Evolutionary conservation across 2,113 vertebrate genomes (phyloP).

Genomic region (Ranitomeya imitator): DNA sequence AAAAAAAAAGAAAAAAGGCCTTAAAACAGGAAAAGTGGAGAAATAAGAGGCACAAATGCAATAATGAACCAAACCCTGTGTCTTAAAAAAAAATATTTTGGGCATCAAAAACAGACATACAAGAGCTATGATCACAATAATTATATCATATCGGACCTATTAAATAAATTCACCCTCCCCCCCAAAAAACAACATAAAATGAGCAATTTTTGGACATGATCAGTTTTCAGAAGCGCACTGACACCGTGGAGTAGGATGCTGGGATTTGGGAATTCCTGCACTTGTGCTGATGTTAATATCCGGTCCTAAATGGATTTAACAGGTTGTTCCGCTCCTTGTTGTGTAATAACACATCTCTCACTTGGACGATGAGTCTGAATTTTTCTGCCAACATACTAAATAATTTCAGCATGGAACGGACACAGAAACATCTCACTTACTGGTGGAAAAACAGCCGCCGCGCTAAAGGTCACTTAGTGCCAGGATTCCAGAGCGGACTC

Average conservation of each 20-base stretch:
- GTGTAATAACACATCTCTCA: neutral
- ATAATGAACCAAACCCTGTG: too few relatives aligned
- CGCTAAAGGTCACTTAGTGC: neutral
- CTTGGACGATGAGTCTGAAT: slow-evolving; percentile 4
- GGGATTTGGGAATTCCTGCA: neutral
- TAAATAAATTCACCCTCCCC: too few relatives aligned
- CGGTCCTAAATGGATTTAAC: slow-evolving; percentile 10
- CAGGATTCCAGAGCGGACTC: neutral
- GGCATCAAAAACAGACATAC: too few relatives aligned
- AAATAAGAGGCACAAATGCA: too few relatives aligned
- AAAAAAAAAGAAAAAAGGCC: too few relatives aligned
- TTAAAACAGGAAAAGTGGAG: too few relatives aligned
- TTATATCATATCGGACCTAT: too few relatives aligned
- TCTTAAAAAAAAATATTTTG: too few relatives aligned
- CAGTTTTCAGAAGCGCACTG: neutral
- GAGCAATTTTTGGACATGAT: neutral
- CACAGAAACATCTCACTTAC: slow-evolving; percentile 24
- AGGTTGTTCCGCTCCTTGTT: neutral
- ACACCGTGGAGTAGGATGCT: neutral
- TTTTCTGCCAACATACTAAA: slow-evolving; percentile 4
- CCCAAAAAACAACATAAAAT: too few relatives aligned
- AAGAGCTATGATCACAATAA: too few relatives aligned
- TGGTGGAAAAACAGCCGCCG: slow-evolving; percentile 6
- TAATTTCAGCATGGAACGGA: slow-evolving; percentile 6
- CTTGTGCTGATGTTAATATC: slow-evolving; percentile 14